Base-by-base conservation (phyloP, 2,888 invertebrate genomes). In the Clostera curtula region DNA sequence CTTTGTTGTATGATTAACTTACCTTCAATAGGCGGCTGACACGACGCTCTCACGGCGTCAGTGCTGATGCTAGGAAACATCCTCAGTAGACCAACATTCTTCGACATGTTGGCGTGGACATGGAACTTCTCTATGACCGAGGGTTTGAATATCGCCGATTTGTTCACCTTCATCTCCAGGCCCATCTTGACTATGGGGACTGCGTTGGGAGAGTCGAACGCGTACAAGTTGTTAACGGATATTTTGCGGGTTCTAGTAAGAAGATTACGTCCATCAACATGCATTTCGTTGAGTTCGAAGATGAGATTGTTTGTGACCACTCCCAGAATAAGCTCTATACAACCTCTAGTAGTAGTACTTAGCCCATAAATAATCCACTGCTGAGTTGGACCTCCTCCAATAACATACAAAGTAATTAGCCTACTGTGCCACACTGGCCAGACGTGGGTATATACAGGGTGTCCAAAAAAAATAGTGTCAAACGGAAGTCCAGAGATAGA, bases 31-130 rank as follows among this genome's bases (percentile, higher is more conserved):
- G 96, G 93, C 2, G 93, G 89, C 41, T 91, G 87, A 17, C 92
- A 72, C 55, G 92, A 91, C 0, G 91, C 89, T 40, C 72, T 85
- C 1, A 93, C 86, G 11, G 95, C 92, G 19, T 91, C 88, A 1
- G 87, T 82, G 5, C 94, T 93, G 52, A 98, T 96, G 40, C 96
- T 95, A 0, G 98, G 98, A 61, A 97, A 98, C 49, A 98, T 87
- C 7, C 95, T 86, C 20, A 98, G 65, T 11, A 97, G 68, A 0
- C 93, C 94, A 2, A 98, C 97, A 63, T 97, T 92, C 38, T 90
- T 87, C 51, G 92, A 93, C 62, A 97, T 85, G 7, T 86, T 85
- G 1, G 89, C 86, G 49, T 93, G 90, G 0, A 96, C 90, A 5
- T 75, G 63, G 51, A 94, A 94, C 46, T 88, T 89, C 31, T 77